Percentiles rank a stretch among this genome's conserved stretches.
Conservation (phyloP, 2,113 vertebrate genomes). For the Montifringilla adamsi region DNA sequence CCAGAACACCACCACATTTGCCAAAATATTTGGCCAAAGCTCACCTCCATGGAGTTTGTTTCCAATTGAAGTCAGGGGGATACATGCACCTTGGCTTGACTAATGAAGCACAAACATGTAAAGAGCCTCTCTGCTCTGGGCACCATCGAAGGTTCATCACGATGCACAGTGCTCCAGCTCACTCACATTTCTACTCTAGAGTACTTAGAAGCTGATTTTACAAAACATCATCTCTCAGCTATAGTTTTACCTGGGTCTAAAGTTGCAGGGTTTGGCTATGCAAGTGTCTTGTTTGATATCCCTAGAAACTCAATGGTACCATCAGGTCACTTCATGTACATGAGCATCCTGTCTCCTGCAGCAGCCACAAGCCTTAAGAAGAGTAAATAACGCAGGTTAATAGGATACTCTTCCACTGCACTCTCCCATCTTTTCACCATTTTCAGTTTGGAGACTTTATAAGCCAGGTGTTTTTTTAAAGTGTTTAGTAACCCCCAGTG, state of each 20-base stretch:
- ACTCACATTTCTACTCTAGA: background rate
- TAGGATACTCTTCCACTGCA: too few species aligned
- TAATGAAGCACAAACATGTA: background rate
- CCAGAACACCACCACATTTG: background rate
- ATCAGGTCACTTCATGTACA: background rate
- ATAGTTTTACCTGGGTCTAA: background rate
- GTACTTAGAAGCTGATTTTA: background rate
- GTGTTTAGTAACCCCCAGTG: background rate
- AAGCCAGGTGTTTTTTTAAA: background rate
- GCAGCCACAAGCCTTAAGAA: background rate
- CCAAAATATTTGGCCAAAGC: background rate
- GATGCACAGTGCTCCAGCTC: background rate
- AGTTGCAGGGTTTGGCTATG: background rate
- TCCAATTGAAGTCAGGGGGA: background rate
- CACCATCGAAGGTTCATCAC: fast-evolving
- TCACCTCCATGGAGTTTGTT: background rate
- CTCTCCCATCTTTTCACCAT: background rate
- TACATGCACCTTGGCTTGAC: background rate
- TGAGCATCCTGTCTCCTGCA: background rate
- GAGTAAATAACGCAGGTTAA: background rate
- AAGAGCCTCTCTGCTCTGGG: background rate
- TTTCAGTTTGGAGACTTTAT: background rate
- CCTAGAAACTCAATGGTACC: background rate
- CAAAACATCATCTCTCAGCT: background rate
- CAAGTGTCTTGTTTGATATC: background rate